A percentile compares a stretch with the other conserved stretches of the same genome.
Evolutionary conservation across 1,140 invertebrate species (phyloP).

Genomic region (Trachymyrmex cornetzi): DNA sequence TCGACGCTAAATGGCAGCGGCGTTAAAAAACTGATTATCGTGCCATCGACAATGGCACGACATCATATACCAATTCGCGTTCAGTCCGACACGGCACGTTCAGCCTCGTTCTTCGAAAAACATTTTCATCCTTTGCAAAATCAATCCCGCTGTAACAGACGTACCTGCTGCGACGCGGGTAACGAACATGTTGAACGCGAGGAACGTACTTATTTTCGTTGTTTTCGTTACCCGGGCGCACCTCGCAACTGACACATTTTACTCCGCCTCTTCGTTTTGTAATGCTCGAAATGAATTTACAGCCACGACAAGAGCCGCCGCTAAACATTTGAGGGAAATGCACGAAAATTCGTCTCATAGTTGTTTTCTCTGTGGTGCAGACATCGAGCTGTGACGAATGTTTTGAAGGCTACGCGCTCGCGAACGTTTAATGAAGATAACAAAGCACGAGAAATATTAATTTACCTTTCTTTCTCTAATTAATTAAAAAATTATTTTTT

Average conservation of each 20-base stretch:
- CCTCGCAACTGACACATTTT: slow-evolving; percentile 64
- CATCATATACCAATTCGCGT: slow-evolving; percentile 18
- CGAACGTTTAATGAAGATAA: slow-evolving; percentile 25
- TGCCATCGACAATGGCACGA: slow-evolving; percentile 71
- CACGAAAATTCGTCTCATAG: slow-evolving; percentile 47
- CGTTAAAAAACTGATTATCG: slow-evolving; percentile 77
- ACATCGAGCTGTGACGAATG: slow-evolving; percentile 45
- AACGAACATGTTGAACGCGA: slow-evolving; percentile 36
- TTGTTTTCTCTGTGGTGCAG: slow-evolving; percentile 30
- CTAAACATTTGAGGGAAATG: slow-evolving; percentile 58
- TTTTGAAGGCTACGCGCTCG: slow-evolving; percentile 36
- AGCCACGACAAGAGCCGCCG: slow-evolving; percentile 55
- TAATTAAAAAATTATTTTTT: background rate
- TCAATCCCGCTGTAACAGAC: slow-evolving; percentile 51
- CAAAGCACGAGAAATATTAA: background rate
- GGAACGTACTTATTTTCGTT: slow-evolving; percentile 62
- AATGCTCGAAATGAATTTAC: slow-evolving; percentile 62
- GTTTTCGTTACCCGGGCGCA: slow-evolving; percentile 43
- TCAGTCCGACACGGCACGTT: background rate
- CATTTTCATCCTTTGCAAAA: slow-evolving; percentile 54
- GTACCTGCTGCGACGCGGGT: slow-evolving; percentile 32
- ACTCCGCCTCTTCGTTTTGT: slow-evolving; percentile 55
- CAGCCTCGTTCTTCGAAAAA: slow-evolving; percentile 39
- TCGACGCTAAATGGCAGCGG: slow-evolving; percentile 55
- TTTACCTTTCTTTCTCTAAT: background rate